Evolutionary conservation across 2,888 invertebrate genomes (phyloP).

Genomic region (Sesia apiformis): DNA sequence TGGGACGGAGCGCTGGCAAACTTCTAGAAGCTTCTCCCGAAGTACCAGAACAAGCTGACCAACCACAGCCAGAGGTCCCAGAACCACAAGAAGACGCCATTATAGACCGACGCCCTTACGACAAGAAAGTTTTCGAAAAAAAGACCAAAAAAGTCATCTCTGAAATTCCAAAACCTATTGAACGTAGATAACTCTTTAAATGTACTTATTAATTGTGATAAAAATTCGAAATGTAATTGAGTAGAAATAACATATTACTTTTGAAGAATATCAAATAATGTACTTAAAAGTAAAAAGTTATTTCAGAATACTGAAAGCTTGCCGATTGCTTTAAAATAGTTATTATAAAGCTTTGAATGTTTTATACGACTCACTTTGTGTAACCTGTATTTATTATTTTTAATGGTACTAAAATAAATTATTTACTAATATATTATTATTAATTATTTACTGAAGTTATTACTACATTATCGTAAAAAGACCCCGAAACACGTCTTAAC

Average conservation of each 20-base stretch:
- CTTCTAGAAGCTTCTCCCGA: constrained; percentile 51
- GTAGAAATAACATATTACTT: constrained; percentile 8
- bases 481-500: no score
- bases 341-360: constrained; percentile 1
- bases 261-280: constrained; percentile 1
- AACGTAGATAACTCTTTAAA: constrained; percentile 39
- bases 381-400: constrained; percentile 2
- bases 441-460: no score
- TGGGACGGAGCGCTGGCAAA: constrained; percentile 59
- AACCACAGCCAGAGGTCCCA: constrained; percentile 26
- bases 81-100: constrained; percentile 21
- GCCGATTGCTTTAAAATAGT: constrained; percentile 1
- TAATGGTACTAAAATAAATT: constrained; percentile 14
- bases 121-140: constrained; percentile 49
- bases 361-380: background rate
- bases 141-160: constrained; percentile 43
- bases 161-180: constrained; percentile 39
- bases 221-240: background rate
- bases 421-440: constrained; percentile 11
- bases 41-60: constrained; percentile 21
- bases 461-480: no score
- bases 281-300: constrained; percentile 8
- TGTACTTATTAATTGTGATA: background rate
- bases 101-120: constrained; percentile 44
- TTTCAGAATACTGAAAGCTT: constrained; percentile 1